Evolutionary conservation across 2,888 invertebrate genomes (phyloP).

Genomic region (Pseudococcus jackbeardsleyi): DNA sequence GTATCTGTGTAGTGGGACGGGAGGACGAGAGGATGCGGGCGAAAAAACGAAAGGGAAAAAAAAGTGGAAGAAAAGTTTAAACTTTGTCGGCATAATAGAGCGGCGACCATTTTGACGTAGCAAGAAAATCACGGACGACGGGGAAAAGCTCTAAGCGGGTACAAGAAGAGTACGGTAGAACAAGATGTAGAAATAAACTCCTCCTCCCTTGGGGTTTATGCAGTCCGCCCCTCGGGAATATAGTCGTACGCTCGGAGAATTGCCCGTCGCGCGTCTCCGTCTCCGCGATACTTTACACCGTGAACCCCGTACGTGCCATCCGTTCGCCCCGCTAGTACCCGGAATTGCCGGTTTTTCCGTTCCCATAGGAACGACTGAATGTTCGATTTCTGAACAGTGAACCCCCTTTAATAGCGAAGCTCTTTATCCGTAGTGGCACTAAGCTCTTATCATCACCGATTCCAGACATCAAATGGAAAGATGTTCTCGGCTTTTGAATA

Average conservation of each 20-base stretch:
- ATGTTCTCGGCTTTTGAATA: slow-evolving; percentile 49
- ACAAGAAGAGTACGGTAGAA: slow-evolving; percentile 65
- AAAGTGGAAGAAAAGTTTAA: slow-evolving; percentile 65
- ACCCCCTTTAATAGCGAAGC: slow-evolving; percentile 57
- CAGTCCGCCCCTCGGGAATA: slow-evolving; percentile 70
- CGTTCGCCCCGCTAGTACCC: slow-evolving; percentile 66
- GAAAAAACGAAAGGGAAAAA: slow-evolving; percentile 64
- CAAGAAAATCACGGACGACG: slow-evolving; percentile 65
- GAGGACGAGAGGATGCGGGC: not conserved
- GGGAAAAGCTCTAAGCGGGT: slow-evolving; percentile 64
- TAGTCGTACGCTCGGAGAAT: slow-evolving; percentile 65
- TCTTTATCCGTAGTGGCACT: slow-evolving; percentile 17
- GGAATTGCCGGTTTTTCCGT: slow-evolving; percentile 70
- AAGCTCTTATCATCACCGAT: slow-evolving; percentile 55
- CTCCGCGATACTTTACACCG: slow-evolving; percentile 27
- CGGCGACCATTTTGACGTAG: slow-evolving; percentile 65
- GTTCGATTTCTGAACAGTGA: slow-evolving; percentile 66
- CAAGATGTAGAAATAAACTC: slow-evolving; percentile 68
- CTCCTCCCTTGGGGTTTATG: slow-evolving; percentile 72
- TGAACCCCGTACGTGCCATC: slow-evolving; percentile 61
- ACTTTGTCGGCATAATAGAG: slow-evolving; percentile 64
- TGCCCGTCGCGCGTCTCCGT: slow-evolving; percentile 65
- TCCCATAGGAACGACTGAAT: slow-evolving; percentile 73
- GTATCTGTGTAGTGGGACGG: not conserved
- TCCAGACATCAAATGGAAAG: slow-evolving; percentile 58